These are phyloP conservation scores for Rhabditoides inermis DNA, from an alignment of 2,888 invertebrate genomes.

Conservation along the genomic window DNA sequence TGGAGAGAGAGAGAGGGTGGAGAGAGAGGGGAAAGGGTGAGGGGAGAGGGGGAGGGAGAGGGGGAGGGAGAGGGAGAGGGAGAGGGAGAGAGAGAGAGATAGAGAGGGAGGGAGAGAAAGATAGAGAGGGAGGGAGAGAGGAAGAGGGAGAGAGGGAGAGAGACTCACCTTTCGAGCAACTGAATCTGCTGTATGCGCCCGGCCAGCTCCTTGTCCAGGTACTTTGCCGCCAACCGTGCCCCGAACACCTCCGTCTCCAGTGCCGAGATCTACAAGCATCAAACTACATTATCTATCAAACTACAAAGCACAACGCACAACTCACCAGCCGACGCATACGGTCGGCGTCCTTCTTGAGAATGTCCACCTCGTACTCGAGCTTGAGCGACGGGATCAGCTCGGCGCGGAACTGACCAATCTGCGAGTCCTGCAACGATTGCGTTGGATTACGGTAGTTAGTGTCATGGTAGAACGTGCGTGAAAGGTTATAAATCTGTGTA, in stretches of 20 bases:
- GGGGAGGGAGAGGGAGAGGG: too few species aligned
- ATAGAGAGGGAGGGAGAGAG: too few species aligned
- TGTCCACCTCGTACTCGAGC: constrained; percentile 33
- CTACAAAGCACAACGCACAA: background rate
- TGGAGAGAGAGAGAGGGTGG: too few species aligned
- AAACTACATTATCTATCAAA: background rate
- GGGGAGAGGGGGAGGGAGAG: too few species aligned
- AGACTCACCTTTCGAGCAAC: too few species aligned
- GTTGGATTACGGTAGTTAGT: constrained; percentile 1
- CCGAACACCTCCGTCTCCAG: constrained; percentile 75
- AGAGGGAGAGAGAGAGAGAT: too few species aligned
- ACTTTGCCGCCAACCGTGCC: constrained; percentile 74
- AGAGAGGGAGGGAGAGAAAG: too few species aligned
- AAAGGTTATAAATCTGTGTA: background rate
- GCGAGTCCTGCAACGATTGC: constrained; percentile 54
- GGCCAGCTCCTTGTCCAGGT: constrained; percentile 65
- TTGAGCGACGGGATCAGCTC: constrained; percentile 43
- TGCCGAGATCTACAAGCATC: constrained; percentile 59
- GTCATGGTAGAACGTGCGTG: too few species aligned
- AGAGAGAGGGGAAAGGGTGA: too few species aligned
- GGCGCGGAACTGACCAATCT: constrained; percentile 52
- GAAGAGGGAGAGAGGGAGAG: too few species aligned
- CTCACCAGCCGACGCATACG: constrained; percentile 1
- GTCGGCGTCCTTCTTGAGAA: constrained; percentile 41
- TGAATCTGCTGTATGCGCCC: constrained; percentile 72